phyloP scores from a whole-genome alignment of 2,797 vertebrate genomes.

The Eulemur mongoz region DNA sequence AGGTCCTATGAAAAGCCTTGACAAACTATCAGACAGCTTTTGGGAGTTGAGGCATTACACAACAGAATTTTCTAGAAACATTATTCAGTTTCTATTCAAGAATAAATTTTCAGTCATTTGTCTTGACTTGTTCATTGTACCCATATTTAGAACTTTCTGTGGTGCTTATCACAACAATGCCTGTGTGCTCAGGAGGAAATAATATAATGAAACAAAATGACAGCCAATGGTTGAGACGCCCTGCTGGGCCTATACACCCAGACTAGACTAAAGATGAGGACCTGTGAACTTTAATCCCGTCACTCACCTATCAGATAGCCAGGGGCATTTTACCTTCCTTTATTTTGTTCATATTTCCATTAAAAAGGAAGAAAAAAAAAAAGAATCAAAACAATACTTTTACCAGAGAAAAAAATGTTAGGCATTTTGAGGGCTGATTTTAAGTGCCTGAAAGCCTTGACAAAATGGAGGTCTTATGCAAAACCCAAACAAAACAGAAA shows the following conservation, averaged over 20 bases:
- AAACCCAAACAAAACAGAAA: conserved; percentile 14
- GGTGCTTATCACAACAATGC: not conserved
- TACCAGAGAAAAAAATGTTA: not conserved
- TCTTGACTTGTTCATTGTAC: not conserved
- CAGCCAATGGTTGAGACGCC: not conserved
- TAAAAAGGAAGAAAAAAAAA: not conserved
- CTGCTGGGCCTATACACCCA: not conserved
- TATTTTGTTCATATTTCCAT: not conserved
- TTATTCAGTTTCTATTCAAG: not conserved
- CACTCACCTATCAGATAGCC: not conserved
- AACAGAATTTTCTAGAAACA: conserved; percentile 18
- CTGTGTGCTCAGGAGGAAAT: conserved; percentile 4
- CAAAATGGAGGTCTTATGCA: conserved; percentile 7
- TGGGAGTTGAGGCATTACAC: not conserved
- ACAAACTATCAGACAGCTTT: not conserved
- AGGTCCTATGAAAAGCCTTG: not conserved
- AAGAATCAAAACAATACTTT: conserved; percentile 4
- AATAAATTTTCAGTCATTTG: not conserved
- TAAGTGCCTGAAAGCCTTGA: conserved; percentile 23
- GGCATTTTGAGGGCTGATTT: not conserved
- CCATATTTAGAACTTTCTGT: not conserved
- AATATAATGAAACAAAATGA: not conserved
- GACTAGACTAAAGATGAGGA: not conserved
- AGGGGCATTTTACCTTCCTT: not conserved
- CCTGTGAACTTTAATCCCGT: not conserved